Evolutionary conservation across 1,140 invertebrate species (phyloP).

Genomic region (Lordiphosa clarofinis): DNA sequence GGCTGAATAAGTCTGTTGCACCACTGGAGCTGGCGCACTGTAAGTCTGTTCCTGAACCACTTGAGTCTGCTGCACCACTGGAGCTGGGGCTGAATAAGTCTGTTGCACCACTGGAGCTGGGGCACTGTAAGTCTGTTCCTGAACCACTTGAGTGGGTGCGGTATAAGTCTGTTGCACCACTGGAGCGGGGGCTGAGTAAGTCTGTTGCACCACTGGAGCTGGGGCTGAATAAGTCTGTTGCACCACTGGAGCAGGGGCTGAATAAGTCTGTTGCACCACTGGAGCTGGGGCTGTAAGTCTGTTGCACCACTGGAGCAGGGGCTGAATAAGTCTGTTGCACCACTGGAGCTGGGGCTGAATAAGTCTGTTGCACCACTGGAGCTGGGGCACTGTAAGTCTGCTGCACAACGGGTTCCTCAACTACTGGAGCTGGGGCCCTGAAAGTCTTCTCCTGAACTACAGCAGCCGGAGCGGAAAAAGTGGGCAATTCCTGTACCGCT

Average conservation of each 20-base stretch:
- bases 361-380: background rate
- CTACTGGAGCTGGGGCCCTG: conserved; percentile 16
- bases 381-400: conserved; percentile 16
- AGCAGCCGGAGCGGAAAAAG: conserved; percentile 15
- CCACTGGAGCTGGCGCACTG: conserved; percentile 4
- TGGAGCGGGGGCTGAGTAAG: background rate
- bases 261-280: conserved; percentile 18
- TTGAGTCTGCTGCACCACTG: conserved; percentile 1
- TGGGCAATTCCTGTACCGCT: conserved; percentile 16
- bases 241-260: conserved; percentile 18
- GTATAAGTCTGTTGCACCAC: background rate
- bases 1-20: conserved; percentile 15
- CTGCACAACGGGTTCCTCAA: background rate
- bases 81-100: conserved; percentile 15
- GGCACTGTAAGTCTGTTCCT: conserved; percentile 20
- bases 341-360: conserved; percentile 5
- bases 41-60: background rate
- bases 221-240: conserved; percentile 19
- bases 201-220: conserved; percentile 2
- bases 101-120: conserved; percentile 3
- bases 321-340: conserved; percentile 13
- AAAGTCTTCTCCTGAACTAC: conserved; percentile 1
- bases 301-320: conserved; percentile 3
- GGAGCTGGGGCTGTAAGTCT: background rate
- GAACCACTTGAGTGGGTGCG: conserved; percentile 13